Evolutionary conservation across 2,113 vertebrate genomes (phyloP), one percentile per base, ranked within the genome.

Genomic region (Aspiorhynchus laticeps): DNA sequence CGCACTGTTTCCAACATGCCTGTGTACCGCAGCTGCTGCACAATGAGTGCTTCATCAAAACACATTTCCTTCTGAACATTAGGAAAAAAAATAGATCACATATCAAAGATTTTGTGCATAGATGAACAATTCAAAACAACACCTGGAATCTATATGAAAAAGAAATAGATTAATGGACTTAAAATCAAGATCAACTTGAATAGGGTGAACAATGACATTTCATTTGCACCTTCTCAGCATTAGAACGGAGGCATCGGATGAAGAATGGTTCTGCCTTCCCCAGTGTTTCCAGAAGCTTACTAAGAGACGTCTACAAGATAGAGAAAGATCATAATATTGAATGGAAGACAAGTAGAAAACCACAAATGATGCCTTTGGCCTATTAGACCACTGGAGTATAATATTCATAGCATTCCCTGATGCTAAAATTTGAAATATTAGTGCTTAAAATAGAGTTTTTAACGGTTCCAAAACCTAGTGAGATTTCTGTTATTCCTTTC

Each of bases 1-100:
- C 98, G 94, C 89, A 99, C 98, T 0, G 98, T 99, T 92, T 99
- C 98, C 88, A 99, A 93, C 98, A 99, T 99, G 80, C 98, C 98
- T 0, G 98, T 99, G 93, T 99, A 99, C 82, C 97, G 94, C 85
- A 99, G 91, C 95, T 99, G 98, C 93, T 99, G 98, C 86, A 99
- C 90, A 46, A 99, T 97, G 93, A 99, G 93, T 8, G 91, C 94
- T 17, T 99, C 97, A 4, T 99, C 97, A 71, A 99, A 97, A 85
- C 94, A 93, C 92, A 99, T 96, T 91, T 99, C 98, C 88, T 93
- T 97, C 98, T 99, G 95, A 84, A n/a, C n/a, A n/a, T n/a, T n/a
- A n/a, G n/a, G n/a, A n/a, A n/a, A n/a, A n/a, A n/a, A n/a, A n/a
- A n/a, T n/a, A n/a, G n/a, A n/a, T n/a, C n/a, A n/a, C n/a, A n/a